Percentiles rank a stretch among this genome's conserved stretches.
These are phyloP conservation scores for Aythya baeri DNA, from an alignment of 2,113 vertebrate genomes.

Conservation along the genomic window DNA sequence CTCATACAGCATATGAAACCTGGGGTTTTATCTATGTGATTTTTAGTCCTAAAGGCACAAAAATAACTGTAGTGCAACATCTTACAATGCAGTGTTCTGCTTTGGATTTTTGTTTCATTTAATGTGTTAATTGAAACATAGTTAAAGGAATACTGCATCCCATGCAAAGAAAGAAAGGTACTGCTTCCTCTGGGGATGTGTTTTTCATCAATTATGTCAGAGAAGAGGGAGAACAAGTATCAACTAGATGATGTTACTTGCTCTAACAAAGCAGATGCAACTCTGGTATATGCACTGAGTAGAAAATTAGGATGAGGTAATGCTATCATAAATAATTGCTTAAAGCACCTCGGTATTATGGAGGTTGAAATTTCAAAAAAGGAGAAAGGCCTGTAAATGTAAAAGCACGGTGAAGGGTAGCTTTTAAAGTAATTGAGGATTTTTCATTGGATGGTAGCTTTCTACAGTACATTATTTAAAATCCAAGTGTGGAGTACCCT, in stretches of 20 bases:
- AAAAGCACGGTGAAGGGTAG: constrained; percentile 60
- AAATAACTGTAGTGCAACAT: neutral
- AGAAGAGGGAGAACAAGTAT: neutral
- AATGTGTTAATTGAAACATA: neutral
- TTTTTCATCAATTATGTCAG: constrained; percentile 51
- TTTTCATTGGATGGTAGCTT: constrained; percentile 68
- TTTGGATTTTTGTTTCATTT: neutral
- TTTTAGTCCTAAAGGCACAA: neutral
- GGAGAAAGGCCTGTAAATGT: constrained; percentile 57
- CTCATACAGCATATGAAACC: neutral
- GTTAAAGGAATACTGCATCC: neutral
- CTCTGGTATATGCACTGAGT: constrained; percentile 6
- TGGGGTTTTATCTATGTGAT: neutral
- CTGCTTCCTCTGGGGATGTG: neutral
- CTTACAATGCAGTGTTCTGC: neutral
- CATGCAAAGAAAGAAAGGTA: neutral
- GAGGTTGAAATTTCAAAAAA: constrained; percentile 55
- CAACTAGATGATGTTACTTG: constrained; percentile 21
- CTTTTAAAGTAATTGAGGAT: constrained; percentile 72
- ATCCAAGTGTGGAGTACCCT: constrained; percentile 54
- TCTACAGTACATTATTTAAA: constrained; percentile 58
- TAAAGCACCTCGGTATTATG: constrained; percentile 28
- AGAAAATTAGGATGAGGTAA: constrained; percentile 76
- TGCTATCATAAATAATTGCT: constrained; percentile 78
- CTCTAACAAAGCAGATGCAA: constrained; percentile 57